A percentile compares a stretch with the other conserved stretches of the same genome.
Evolutionary conservation across 2,797 vertebrate genomes (phyloP).

Genomic region (Carapus acus): DNA sequence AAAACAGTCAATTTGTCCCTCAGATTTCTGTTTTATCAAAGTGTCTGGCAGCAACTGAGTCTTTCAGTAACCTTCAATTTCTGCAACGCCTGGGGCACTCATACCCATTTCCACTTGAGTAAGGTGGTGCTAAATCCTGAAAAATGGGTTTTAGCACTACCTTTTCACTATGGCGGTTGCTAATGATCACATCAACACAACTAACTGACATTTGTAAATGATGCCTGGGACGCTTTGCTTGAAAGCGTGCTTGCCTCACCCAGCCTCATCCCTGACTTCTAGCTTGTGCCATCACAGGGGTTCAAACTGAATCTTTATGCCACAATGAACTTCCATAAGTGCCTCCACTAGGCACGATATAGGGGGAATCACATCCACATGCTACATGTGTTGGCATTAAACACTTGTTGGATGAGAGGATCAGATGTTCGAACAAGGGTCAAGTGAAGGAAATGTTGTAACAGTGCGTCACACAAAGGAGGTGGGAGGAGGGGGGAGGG

Average conservation of each 20-base stretch:
- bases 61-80: background rate
- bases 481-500: too few species aligned
- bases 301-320: too few species aligned
- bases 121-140: too few species aligned
- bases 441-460: slow-evolving; percentile 1
- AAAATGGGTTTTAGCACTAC: too few species aligned
- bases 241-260: background rate
- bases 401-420: slow-evolving; percentile 16
- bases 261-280: background rate
- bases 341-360: slow-evolving; percentile 31
- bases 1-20: background rate
- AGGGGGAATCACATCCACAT: slow-evolving; percentile 25
- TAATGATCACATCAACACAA: too few species aligned
- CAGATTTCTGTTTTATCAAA: slow-evolving; percentile 8
- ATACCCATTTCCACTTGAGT: too few species aligned
- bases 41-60: slow-evolving; percentile 7
- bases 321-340: slow-evolving; percentile 17
- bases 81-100: too few species aligned
- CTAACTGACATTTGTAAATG: too few species aligned
- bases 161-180: too few species aligned
- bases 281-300: slow-evolving; percentile 19
- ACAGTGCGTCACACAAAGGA: too few species aligned
- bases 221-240: too few species aligned
- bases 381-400: slow-evolving; percentile 20
- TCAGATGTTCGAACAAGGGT: slow-evolving; percentile 11